phyloP scores from a whole-genome alignment of 2,888 invertebrate species.

The Saturnia pavonia region DNA sequence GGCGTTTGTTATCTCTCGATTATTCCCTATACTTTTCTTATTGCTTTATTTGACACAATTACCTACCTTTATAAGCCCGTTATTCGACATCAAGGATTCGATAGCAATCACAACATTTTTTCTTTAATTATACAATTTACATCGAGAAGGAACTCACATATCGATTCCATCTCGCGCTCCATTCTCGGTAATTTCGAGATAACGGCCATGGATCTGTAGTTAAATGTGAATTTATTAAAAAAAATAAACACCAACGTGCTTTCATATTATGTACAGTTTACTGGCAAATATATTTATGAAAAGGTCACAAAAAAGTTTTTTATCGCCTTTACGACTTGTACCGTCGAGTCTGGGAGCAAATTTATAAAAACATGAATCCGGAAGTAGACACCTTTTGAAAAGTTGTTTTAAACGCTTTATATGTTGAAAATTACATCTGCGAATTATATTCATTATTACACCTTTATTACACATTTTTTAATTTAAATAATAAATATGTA shows the following conservation, averaged over 20 bases:
- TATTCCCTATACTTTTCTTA: neutral
- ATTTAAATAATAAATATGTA: no score
- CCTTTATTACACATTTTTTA: no score
- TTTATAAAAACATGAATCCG: no score
- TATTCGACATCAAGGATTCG: slow-evolving; percentile 61
- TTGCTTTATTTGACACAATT: slow-evolving; percentile 1
- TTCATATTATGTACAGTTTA: slow-evolving; percentile 48
- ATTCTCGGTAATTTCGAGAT: slow-evolving; percentile 71
- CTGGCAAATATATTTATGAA: slow-evolving; percentile 55
- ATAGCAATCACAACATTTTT: slow-evolving; percentile 66
- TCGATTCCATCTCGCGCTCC: slow-evolving; percentile 63
- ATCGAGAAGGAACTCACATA: slow-evolving; percentile 59
- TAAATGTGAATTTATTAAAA: slow-evolving; percentile 71
- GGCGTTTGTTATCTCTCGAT: neutral
- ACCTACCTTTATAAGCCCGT: slow-evolving; percentile 54
- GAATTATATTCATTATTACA: no score
- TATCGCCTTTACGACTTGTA: slow-evolving; percentile 46
- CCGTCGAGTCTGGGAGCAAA: slow-evolving; percentile 25
- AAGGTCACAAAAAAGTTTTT: slow-evolving; percentile 69
- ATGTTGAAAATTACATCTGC: no score
- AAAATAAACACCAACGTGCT: slow-evolving; percentile 49
- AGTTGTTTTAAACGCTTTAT: no score
- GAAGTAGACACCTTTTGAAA: no score
- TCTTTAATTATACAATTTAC: slow-evolving; percentile 79
- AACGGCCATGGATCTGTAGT: slow-evolving; percentile 60